phyloP scores from a whole-genome alignment of 2,888 invertebrate genomes.

The Lasius fuliginosus region DNA sequence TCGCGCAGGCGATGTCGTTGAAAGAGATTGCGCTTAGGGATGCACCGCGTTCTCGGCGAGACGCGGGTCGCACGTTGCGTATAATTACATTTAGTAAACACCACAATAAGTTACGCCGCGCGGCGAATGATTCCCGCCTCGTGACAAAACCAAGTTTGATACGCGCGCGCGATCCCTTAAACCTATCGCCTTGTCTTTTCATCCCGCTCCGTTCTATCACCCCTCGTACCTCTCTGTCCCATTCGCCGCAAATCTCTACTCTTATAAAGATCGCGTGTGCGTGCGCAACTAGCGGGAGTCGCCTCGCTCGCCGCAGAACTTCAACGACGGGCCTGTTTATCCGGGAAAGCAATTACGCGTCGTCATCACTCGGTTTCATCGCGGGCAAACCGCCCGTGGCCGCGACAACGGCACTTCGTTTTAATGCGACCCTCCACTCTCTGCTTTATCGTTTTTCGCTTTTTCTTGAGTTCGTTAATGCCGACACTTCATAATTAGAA shows the following conservation, averaged over 20 bases:
- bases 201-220: neutral
- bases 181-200: conserved; percentile 28
- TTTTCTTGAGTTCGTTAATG: conserved; percentile 42
- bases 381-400: conserved; percentile 47
- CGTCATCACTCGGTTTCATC: conserved; percentile 67
- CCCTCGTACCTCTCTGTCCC: conserved; percentile 23
- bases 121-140: conserved; percentile 80
- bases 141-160: conserved; percentile 83
- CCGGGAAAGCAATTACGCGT: conserved; percentile 83
- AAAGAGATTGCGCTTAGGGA: conserved; percentile 56
- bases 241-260: neutral
- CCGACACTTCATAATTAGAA: conserved; percentile 25
- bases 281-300: conserved; percentile 22
- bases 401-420: conserved; percentile 43
- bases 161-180: conserved; percentile 61
- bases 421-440: conserved; percentile 57
- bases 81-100: conserved; percentile 85
- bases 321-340: conserved; percentile 77
- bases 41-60: neutral
- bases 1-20: conserved; percentile 52
- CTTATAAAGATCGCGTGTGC: conserved; percentile 36
- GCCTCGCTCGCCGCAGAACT: conserved; percentile 56
- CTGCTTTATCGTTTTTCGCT: neutral
- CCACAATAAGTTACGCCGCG: conserved; percentile 83
- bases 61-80: conserved; percentile 32